phyloP scores from a whole-genome alignment of 2,113 vertebrate genomes.

The Genyomyrus donnyi region DNA sequence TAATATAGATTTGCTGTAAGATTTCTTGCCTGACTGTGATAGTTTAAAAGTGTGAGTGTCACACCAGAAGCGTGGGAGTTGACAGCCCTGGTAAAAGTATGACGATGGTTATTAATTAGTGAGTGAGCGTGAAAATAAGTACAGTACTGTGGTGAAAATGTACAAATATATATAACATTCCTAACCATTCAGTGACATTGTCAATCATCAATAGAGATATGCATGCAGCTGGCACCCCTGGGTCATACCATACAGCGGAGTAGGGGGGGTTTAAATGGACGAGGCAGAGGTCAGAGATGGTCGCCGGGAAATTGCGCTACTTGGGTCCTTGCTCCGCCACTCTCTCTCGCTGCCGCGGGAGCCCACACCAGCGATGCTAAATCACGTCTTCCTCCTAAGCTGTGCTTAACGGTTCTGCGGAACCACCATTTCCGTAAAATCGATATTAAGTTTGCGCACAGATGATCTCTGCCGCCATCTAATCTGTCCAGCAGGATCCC shows the following conservation, averaged over 20 bases:
- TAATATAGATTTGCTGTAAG: no score
- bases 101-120: background rate
- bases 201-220: background rate
- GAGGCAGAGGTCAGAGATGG: background rate
- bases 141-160: background rate
- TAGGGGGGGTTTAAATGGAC: background rate
- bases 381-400: background rate
- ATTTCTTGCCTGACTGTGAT: no score
- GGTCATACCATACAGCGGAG: background rate
- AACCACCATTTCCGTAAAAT: background rate
- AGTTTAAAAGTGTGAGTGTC: no score
- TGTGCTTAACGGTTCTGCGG: background rate
- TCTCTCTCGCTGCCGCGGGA: background rate
- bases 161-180: background rate
- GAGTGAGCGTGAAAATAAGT: background rate
- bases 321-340: background rate
- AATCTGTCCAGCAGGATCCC: background rate
- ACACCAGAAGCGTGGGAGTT: background rate
- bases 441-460: background rate
- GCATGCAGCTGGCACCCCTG: background rate
- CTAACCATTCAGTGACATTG: background rate
- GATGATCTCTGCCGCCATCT: background rate
- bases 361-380: background rate
- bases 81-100: background rate
- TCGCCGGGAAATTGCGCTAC: background rate